phyloP scores from a whole-genome alignment of 2,113 vertebrate genomes.

The Burhinus bistriatus region DNA sequence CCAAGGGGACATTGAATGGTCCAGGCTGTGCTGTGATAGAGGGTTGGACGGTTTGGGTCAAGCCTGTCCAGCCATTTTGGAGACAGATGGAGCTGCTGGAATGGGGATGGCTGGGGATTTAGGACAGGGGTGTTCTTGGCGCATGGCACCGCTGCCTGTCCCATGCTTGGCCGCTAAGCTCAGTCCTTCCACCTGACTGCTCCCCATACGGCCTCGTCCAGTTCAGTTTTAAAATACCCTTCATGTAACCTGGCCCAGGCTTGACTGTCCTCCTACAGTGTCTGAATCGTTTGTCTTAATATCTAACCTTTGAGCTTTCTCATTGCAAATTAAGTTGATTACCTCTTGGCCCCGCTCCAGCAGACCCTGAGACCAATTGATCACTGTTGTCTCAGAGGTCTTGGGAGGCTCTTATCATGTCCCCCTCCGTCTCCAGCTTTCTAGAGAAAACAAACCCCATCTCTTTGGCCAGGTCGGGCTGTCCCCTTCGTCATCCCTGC shows the following conservation, averaged over 20 bases:
- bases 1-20: fast-evolving
- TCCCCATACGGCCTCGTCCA: neutral
- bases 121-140: neutral
- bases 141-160: fast-evolving
- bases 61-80: neutral
- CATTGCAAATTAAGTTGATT: neutral
- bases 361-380: neutral
- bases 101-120: neutral
- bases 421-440: neutral
- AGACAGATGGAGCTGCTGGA: neutral
- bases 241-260: neutral
- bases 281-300: neutral
- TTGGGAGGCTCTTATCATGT: neutral
- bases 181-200: neutral
- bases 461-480: neutral
- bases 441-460: conserved; percentile 13
- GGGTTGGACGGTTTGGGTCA: neutral
- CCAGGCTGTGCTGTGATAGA: neutral
- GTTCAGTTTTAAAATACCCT: neutral
- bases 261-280: neutral
- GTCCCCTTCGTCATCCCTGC: neutral
- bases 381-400: neutral
- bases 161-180: neutral
- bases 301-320: neutral
- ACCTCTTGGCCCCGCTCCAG: neutral